Evolutionary conservation across 2,797 vertebrate genomes (phyloP).

Genomic region (Gymnodraco acuticeps): DNA sequence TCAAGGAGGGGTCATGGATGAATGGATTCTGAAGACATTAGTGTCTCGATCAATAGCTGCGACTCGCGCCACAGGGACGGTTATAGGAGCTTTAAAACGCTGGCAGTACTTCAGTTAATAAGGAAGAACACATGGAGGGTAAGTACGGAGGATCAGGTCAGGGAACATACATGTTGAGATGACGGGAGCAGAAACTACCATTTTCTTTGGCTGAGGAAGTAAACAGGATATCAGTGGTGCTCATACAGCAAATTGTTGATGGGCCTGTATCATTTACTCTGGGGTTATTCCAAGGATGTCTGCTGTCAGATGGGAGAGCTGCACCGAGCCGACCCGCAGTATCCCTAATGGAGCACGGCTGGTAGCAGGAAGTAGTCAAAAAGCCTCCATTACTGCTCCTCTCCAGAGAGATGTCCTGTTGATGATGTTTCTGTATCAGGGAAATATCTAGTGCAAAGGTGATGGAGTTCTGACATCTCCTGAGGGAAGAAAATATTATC

Average conservation of each 20-base stretch:
- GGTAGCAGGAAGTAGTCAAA: conserved; percentile 31
- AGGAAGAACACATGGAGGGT: background rate
- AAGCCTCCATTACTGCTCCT: conserved; percentile 38
- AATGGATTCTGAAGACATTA: conserved; percentile 21
- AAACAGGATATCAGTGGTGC: conserved; percentile 64
- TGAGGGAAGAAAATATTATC: conserved; percentile 6
- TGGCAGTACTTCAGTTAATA: background rate
- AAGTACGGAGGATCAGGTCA: background rate
- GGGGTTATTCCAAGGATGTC: conserved; percentile 63
- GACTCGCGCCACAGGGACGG: background rate
- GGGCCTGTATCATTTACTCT: conserved; percentile 45
- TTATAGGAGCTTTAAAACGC: conserved; percentile 12
- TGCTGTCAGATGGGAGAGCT: conserved; percentile 28
- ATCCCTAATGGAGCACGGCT: conserved; percentile 32
- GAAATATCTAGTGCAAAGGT: background rate
- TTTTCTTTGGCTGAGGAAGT: conserved; percentile 46
- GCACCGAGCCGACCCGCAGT: background rate
- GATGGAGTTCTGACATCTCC: background rate
- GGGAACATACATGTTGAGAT: background rate
- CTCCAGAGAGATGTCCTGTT: conserved; percentile 30
- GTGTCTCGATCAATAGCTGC: conserved; percentile 47
- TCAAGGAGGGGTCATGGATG: conserved; percentile 5
- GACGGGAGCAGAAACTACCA: background rate
- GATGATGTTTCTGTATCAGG: conserved; percentile 17
- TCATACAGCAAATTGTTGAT: conserved; percentile 52